Base-by-base conservation (phyloP, 2,113 vertebrate genomes). In the Muntiacus reevesi region DNA sequence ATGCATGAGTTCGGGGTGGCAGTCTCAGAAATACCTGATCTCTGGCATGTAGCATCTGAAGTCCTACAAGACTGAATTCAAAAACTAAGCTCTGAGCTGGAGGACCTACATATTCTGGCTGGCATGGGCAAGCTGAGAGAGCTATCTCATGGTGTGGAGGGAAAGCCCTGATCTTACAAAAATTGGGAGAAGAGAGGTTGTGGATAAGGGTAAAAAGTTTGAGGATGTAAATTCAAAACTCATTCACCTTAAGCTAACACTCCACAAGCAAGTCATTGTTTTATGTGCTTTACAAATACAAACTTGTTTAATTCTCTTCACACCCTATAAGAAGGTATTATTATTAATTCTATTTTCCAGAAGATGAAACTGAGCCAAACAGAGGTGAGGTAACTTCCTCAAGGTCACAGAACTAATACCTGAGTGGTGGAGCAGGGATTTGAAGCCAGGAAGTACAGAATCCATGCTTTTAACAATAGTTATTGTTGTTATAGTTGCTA, bases 271-370 rank as follows among this genome's bases (percentile, higher is more conserved):
- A 64, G 19, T 43, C 21, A 79, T 87, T 45, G 25, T 83, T 94
- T 84, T 55, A 79, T 21, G 14, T 91, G 59, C 59, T 97, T 93
- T 91, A 85, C 40, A 94, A 82, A 87, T 91, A 45, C n/a, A 50
- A 96, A 89, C 33, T 96, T 95, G 30, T 57, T 96, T 71, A 90
- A 84, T 71, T 95, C 36, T 93, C 81, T 81, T 81, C 82, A 96
- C 23, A 83, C 5, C 25, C 45, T 57, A 3, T 88, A 79, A 96
- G 43, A 30, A 91, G 16, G 52, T 74, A 84, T 36, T 92, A 47
- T 64, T 78, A 67, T 79, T 54, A 57, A 78, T 54, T 86, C 55
- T 88, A 92, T 93, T 90, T 88, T 88, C 87, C 50, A 94, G 71
- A 94, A 84, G 81, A 92, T 74, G 57, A 96, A 86, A 96, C 54